phyloP scores from a whole-genome alignment of 2,113 vertebrate species.

The Camarhynchus parvulus region DNA sequence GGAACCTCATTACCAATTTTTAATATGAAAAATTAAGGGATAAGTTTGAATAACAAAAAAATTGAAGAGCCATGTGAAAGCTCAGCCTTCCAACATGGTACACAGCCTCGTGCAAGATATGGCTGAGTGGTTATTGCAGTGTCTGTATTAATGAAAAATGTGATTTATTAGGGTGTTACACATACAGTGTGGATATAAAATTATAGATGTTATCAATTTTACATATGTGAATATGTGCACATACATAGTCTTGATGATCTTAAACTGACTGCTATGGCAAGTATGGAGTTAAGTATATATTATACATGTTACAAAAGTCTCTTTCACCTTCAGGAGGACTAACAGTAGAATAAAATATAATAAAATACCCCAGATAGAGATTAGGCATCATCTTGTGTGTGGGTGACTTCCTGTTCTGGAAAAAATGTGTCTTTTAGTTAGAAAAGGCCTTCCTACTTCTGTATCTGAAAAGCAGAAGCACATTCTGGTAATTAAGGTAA shows the following conservation, averaged over 20 bases:
- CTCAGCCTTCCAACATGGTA: not conserved
- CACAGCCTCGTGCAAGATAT: not conserved
- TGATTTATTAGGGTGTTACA: not conserved
- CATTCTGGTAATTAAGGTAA: not conserved
- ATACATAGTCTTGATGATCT: not conserved
- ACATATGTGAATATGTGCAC: not conserved
- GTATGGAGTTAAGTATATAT: not conserved
- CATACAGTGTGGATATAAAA: not conserved
- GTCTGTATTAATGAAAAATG: not conserved
- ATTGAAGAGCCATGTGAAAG: not conserved
- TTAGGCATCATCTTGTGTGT: not conserved
- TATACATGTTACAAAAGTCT: not conserved
- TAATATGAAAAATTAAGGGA: conserved; percentile 18
- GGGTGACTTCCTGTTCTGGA: not conserved
- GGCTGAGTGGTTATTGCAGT: not conserved
- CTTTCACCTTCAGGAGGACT: not conserved
- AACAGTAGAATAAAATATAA: not conserved
- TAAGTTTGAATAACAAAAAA: not conserved
- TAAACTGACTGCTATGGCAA: not conserved
- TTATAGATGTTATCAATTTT: not conserved
- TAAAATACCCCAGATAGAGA: not conserved
- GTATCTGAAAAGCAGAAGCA: not conserved
- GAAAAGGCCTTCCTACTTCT: not conserved
- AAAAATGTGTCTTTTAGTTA: not conserved
- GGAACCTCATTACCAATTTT: conserved; percentile 5